phyloP scores from a whole-genome alignment of 1,140 invertebrate genomes.

The Physella acuta region DNA sequence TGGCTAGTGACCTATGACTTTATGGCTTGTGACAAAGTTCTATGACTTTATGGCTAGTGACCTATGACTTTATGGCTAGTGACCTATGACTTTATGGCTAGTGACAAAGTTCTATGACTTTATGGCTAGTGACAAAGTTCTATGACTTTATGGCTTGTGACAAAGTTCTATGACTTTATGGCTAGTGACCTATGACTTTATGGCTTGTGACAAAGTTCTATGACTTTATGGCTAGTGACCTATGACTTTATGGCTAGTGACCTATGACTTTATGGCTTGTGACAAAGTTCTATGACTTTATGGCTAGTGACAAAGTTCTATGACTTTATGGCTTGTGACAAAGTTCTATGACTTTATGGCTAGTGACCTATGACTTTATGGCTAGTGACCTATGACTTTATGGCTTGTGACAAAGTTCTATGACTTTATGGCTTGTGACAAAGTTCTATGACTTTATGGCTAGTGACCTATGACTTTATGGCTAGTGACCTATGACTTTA shows the following conservation, averaged over 20 bases:
- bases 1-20: background rate
- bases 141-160: constrained; percentile 48
- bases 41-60: background rate
- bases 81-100: constrained; percentile 43
- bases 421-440: too few relatives aligned
- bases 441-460: too few relatives aligned
- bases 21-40: too few relatives aligned
- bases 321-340: constrained; percentile 50
- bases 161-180: too few relatives aligned
- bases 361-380: background rate
- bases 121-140: background rate
- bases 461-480: too few relatives aligned
- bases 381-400: constrained; percentile 42
- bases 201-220: too few relatives aligned
- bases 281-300: too few relatives aligned
- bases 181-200: background rate
- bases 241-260: constrained; percentile 42
- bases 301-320: background rate
- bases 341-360: too few relatives aligned
- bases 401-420: too few relatives aligned
- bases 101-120: too few relatives aligned
- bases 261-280: constrained; percentile 45
- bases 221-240: background rate
- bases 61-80: constrained; percentile 42
- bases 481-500: background rate